A percentile compares a stretch with the other conserved stretches of the same genome.
Conservation (phyloP, 2,888 invertebrate genomes). For the Calephelis perditalis region DNA sequence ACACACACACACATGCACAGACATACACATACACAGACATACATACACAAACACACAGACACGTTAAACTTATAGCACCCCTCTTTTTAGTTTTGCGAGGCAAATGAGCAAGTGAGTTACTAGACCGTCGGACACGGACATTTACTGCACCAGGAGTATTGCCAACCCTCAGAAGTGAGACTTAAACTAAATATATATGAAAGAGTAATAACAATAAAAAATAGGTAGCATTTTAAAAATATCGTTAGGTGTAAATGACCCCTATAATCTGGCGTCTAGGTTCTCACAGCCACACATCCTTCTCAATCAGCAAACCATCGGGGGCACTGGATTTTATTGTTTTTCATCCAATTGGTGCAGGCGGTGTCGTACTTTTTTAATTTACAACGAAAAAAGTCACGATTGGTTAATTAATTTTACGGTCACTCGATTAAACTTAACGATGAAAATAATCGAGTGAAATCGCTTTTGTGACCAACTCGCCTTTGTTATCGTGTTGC, state of each 20-base stretch:
- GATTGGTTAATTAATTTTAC: constrained; percentile 67
- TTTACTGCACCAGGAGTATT: too few relatives aligned
- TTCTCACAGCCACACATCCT: constrained; percentile 70
- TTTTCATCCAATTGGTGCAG: constrained; percentile 62
- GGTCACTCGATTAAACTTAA: constrained; percentile 66
- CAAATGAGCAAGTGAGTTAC: too few relatives aligned
- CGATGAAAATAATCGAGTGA: constrained; percentile 49
- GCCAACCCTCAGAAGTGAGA: too few relatives aligned
- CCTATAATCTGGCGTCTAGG: constrained; percentile 42
- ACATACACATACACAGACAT: too few relatives aligned
- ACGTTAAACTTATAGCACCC: too few relatives aligned
- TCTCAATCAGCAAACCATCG: constrained; percentile 69
- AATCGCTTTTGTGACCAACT: constrained; percentile 39
- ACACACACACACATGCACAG: too few relatives aligned
- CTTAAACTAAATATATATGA: too few relatives aligned
- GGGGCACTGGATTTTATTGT: constrained; percentile 71
- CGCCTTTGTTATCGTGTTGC: constrained; percentile 48
- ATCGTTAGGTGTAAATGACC: constrained; percentile 47
- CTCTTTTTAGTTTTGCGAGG: too few relatives aligned
- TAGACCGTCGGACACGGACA: too few relatives aligned
- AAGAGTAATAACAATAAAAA: too few relatives aligned
- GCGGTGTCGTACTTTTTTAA: constrained; percentile 37
- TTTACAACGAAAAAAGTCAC: constrained; percentile 42
- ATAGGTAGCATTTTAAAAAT: constrained; percentile 2
- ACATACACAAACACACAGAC: too few relatives aligned